Evolutionary conservation across 2,797 vertebrate species (phyloP).

Genomic region (Sciurus vulgaris): DNA sequence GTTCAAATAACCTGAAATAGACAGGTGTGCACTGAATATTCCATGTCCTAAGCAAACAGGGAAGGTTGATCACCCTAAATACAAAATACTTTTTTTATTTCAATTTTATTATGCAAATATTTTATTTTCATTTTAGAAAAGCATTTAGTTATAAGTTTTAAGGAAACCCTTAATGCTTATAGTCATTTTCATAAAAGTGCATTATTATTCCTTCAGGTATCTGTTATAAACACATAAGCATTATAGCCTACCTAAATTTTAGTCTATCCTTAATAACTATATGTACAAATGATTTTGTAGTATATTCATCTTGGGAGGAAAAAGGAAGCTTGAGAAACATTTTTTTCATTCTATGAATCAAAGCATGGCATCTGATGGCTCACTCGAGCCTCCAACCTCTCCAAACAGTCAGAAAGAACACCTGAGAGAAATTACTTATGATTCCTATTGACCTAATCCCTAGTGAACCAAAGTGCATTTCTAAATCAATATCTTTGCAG

Average conservation of each 20-base stretch:
- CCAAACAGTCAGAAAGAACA: conserved; percentile 70
- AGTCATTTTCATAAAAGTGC: not conserved
- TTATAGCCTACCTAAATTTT: not conserved
- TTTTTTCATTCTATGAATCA: not conserved
- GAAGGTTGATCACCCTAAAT: not conserved
- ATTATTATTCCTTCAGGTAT: not conserved
- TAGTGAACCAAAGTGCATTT: conserved; percentile 72
- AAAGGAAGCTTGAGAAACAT: not conserved
- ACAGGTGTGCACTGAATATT: not conserved
- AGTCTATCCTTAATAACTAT: conserved; percentile 33
- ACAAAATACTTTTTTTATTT: conserved; percentile 25
- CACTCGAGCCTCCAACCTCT: not conserved
- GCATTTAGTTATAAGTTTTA: conserved; percentile 1
- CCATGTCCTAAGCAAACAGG: not conserved
- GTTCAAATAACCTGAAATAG: not conserved
- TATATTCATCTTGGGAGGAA: not conserved
- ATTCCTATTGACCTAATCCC: conserved; percentile 75
- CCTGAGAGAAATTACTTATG: conserved; percentile 76
- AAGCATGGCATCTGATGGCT: not conserved
- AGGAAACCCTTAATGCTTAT: conserved; percentile 12
- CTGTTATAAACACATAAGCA: not conserved
- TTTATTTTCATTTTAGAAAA: conserved; percentile 9
- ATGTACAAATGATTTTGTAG: not conserved
- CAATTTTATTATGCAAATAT: conserved; percentile 18
- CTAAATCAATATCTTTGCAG: conserved; percentile 84